phyloP scores from a whole-genome alignment of 2,888 invertebrate genomes.

The Phaonia tiefii region DNA sequence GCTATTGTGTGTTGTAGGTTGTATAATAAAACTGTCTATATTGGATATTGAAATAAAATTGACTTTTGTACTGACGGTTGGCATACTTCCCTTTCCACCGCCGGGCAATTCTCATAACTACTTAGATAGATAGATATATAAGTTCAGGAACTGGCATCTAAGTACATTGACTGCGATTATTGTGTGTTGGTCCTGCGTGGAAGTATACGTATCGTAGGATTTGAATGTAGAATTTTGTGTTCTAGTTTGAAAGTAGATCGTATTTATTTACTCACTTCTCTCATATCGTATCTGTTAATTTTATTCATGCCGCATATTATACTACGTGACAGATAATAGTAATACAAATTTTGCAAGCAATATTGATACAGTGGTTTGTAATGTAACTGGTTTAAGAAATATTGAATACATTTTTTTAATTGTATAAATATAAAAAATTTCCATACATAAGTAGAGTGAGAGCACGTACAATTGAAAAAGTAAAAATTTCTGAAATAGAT shows the following conservation, averaged over 20 bases:
- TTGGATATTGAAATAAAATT: constrained; percentile 43
- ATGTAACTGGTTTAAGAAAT: too few relatives aligned
- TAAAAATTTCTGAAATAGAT: too few relatives aligned
- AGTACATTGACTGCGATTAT: not conserved
- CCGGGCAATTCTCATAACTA: not conserved
- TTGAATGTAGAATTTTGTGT: too few relatives aligned
- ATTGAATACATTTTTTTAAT: too few relatives aligned
- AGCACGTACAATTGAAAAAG: too few relatives aligned
- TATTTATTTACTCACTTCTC: constrained; percentile 59
- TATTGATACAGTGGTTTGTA: too few relatives aligned
- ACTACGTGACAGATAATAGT: constrained; percentile 64
- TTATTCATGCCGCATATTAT: constrained; percentile 64
- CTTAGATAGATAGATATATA: not conserved
- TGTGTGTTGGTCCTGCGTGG: not conserved
- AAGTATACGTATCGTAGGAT: too few relatives aligned
- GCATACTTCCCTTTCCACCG: constrained; percentile 40
- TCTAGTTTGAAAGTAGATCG: constrained; percentile 19
- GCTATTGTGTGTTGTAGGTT: not conserved
- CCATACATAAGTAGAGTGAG: too few relatives aligned
- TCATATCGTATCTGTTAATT: constrained; percentile 59
- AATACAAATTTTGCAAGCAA: not conserved
- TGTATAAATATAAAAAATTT: too few relatives aligned
- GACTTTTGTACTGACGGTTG: constrained; percentile 58
- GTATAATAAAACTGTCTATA: not conserved
- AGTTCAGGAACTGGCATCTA: too few relatives aligned